Percentiles rank a stretch among this genome's conserved stretches.
phyloP scores from a whole-genome alignment of 2,797 vertebrate genomes.

The Acanthopagrus latus region DNA sequence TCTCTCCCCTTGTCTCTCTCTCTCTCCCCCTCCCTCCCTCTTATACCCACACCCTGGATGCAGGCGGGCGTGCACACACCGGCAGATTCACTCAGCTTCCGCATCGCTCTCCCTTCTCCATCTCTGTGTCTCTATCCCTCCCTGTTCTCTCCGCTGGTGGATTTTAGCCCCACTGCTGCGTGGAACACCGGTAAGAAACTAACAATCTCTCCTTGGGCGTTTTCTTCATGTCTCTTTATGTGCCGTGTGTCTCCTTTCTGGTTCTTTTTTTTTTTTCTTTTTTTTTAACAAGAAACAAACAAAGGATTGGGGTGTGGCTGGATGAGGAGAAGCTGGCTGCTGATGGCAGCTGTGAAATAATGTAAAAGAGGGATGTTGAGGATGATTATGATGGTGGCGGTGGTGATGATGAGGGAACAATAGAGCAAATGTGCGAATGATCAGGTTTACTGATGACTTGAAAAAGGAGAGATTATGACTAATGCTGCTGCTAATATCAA shows the following conservation, averaged over 20 bases:
- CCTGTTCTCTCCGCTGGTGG: slow-evolving; percentile 61
- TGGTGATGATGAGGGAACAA: slow-evolving; percentile 29
- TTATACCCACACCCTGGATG: slow-evolving; percentile 82
- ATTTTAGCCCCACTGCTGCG: slow-evolving; percentile 69
- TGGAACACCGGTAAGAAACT: slow-evolving; percentile 76
- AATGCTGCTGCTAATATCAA: slow-evolving; percentile 9
- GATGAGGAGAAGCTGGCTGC: slow-evolving; percentile 47
- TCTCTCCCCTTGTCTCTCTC: slow-evolving; percentile 33
- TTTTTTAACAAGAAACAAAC: slow-evolving; percentile 63
- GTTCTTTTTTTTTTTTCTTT: slow-evolving; percentile 42
- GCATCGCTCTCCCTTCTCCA: slow-evolving; percentile 62
- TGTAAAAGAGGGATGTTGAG: slow-evolving; percentile 25
- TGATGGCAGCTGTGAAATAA: slow-evolving; percentile 51
- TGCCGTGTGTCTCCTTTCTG: slow-evolving; percentile 31
- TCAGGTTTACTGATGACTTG: slow-evolving; percentile 20
- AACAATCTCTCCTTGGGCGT: slow-evolving; percentile 29
- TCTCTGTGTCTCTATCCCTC: slow-evolving; percentile 62
- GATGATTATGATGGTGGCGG: slow-evolving; percentile 12
- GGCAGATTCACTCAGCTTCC: slow-evolving; percentile 78
- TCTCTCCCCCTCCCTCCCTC: slow-evolving; percentile 64
- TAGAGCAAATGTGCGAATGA: slow-evolving; percentile 33
- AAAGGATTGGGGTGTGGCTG: slow-evolving; percentile 84
- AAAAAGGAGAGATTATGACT: slow-evolving; percentile 14
- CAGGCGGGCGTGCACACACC: slow-evolving; percentile 77
- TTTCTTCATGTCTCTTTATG: slow-evolving; percentile 22